Percentiles rank a stretch among this genome's conserved stretches.
phyloP scores from a whole-genome alignment of 2,797 vertebrate species.

The Fratercula arctica region DNA sequence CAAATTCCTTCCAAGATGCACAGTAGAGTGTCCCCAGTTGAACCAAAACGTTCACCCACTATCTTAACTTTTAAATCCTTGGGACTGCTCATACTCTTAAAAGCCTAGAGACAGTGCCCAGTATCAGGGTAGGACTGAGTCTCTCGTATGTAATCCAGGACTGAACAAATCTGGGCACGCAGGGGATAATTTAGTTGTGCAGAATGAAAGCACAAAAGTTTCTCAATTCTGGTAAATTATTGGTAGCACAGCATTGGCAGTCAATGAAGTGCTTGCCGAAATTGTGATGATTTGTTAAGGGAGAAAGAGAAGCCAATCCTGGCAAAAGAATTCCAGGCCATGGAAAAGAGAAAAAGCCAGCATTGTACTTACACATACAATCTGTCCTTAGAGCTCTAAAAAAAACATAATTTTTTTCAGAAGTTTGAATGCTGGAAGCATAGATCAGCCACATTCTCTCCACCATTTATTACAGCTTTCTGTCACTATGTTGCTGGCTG shows the following conservation, averaged over 20 bases:
- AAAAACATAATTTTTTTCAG: neutral
- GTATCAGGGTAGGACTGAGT: neutral
- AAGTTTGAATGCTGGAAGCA: neutral
- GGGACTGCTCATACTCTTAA: neutral
- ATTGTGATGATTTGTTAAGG: constrained; percentile 35
- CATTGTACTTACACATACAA: neutral
- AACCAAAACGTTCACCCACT: neutral
- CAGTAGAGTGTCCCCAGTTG: neutral
- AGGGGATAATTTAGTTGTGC: constrained; percentile 5
- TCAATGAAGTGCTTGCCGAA: neutral
- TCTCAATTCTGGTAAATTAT: constrained; percentile 25
- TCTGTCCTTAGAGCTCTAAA: neutral
- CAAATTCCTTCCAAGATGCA: constrained; percentile 14
- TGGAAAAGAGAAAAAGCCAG: constrained; percentile 2
- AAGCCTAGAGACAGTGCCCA: constrained; percentile 2
- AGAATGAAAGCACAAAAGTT: constrained; percentile 26
- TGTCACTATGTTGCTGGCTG: neutral
- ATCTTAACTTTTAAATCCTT: neutral
- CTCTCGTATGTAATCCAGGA: neutral
- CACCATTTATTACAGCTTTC: neutral
- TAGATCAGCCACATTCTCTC: neutral
- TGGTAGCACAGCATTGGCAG: neutral
- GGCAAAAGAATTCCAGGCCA: neutral
- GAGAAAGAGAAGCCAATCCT: neutral
- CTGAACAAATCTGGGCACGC: constrained; percentile 44